phyloP scores from a whole-genome alignment of 2,797 vertebrate genomes.

The Tangara arthus region DNA sequence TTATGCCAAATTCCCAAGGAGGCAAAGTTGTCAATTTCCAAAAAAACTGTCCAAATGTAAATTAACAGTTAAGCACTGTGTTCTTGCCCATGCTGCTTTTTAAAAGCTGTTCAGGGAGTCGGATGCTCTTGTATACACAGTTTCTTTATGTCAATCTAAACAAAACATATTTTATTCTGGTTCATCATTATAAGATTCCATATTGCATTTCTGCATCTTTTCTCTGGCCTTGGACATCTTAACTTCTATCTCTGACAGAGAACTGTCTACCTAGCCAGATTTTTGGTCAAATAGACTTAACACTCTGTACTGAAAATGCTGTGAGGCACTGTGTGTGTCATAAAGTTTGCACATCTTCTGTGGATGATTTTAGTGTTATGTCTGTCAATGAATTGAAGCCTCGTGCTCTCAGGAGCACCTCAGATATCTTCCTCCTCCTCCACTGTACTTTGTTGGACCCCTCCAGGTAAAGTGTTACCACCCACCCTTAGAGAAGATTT shows the following conservation, averaged over 20 bases:
- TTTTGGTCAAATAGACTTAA: background rate
- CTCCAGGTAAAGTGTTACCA: background rate
- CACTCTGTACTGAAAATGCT: background rate
- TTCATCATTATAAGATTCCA: background rate
- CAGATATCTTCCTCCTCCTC: background rate
- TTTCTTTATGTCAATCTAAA: background rate
- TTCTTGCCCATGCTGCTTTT: background rate
- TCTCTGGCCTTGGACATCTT: background rate
- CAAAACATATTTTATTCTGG: background rate
- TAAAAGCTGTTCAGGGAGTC: background rate
- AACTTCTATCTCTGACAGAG: background rate
- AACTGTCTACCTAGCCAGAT: background rate
- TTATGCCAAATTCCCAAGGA: background rate
- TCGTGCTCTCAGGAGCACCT: background rate
- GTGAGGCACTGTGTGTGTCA: background rate
- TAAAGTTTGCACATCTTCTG: background rate
- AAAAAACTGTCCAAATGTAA: background rate
- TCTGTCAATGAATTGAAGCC: background rate
- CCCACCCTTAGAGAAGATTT: background rate
- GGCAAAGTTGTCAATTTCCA: background rate
- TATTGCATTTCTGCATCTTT: background rate
- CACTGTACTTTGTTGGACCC: background rate
- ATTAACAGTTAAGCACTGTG: background rate
- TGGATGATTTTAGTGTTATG: background rate
- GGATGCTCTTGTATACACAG: background rate